These are phyloP conservation scores for Sebastes paucispinis DNA, from an alignment of 2,797 vertebrate species.

Conservation along the genomic window DNA sequence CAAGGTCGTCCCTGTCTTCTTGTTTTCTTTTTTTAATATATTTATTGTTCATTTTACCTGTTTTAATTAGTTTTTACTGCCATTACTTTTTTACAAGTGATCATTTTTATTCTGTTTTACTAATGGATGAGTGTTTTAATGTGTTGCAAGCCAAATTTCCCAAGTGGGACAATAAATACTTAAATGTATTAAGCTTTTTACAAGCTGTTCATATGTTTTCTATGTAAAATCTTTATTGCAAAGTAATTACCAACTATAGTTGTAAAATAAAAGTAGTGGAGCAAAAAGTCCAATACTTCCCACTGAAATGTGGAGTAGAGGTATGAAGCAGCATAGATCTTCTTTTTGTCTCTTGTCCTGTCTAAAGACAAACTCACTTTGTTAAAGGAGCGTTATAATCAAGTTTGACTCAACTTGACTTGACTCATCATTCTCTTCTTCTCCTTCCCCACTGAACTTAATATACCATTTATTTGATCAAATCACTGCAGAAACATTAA, in stretches of 20 bases:
- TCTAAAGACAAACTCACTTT: constrained; percentile 17
- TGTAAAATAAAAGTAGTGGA: constrained; percentile 7
- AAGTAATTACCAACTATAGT: not conserved
- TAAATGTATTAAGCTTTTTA: constrained; percentile 44
- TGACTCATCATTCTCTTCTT: not conserved
- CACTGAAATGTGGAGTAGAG: not conserved
- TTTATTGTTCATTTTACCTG: constrained; percentile 6
- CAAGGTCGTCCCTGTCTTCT: not conserved
- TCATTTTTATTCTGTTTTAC: constrained; percentile 21
- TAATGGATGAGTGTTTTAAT: constrained; percentile 32
- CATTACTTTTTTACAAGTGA: not conserved
- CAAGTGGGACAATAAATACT: constrained; percentile 30
- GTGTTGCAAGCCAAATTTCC: constrained; percentile 18
- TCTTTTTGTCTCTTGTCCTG: not conserved
- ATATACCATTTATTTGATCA: constrained; percentile 46
- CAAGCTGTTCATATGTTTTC: constrained; percentile 19
- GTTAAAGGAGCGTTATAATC: constrained; percentile 4
- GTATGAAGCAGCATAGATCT: not conserved
- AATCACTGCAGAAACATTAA: constrained; percentile 49
- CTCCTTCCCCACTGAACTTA: constrained; percentile 1
- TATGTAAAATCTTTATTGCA: constrained; percentile 17
- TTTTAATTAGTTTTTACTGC: constrained; percentile 29
- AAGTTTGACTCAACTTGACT: constrained; percentile 21
- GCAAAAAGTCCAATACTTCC: not conserved
- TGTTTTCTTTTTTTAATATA: not conserved